Base-by-base conservation (phyloP, 2,888 invertebrate species). In the Diarsia mendica region DNA sequence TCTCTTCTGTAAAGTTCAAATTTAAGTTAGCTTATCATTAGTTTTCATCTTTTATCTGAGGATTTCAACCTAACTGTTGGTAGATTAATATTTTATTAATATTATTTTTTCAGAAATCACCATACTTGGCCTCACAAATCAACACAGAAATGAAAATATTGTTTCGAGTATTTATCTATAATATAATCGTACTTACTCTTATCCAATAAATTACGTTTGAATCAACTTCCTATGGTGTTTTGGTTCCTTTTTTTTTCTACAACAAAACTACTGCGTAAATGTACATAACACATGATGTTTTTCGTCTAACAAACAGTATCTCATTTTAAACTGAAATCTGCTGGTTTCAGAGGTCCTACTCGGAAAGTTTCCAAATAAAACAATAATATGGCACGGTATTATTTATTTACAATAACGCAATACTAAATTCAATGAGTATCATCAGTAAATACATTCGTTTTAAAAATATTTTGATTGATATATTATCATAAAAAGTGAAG, bases 351-450 rank as follows among this genome's bases (percentile, higher is more conserved):
- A 60, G 53, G n/a, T 49, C 49, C 49, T 44, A 64, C 18, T 65
- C 49, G 13, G 18, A 55, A 9, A 63, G 11, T 60, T 65, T 49
- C 1, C 1, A 87, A 93, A 91, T 90, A 77, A 94, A 92, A 93
- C 89, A 89, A 82, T 66, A 72, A 68, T 63, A 87, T 89, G 90
- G 91, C 90, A 92, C 90, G 88, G 91, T 92, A 89, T 89, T 88
- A 88, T 94, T 94, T 94, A 94, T 95, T 94, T 94, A 93, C 93
- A 94, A 88, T 93, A 93, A 93, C 90, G 93, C 88, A 91, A 92
- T 89, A 90, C 90, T 92, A 91, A 90, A 85, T 88, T 92, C 89
- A 90, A 89, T 88, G 90, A 91, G 81, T 87, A 82, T 68, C 85
- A 87, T 91, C 79, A 76, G 85, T 80, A 67, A 79, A 72, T 82